A percentile compares a stretch with the other conserved stretches of the same genome.
These are phyloP conservation scores for Agrochola circellaris DNA, from an alignment of 2,888 invertebrate genomes.

Conservation along the genomic window DNA sequence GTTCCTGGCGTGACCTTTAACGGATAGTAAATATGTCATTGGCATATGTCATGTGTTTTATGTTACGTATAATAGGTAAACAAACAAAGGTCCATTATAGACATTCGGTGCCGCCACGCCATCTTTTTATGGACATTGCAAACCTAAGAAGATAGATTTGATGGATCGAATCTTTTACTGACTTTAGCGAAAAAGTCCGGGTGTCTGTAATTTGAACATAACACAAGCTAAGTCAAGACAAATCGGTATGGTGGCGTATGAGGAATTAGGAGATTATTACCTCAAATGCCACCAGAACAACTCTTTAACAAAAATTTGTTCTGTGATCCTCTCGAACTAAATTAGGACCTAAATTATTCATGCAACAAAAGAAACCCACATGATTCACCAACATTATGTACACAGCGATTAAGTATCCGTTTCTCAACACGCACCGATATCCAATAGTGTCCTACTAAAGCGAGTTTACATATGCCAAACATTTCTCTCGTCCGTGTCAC, in stretches of 20 bases:
- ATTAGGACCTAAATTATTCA: conserved; percentile 8
- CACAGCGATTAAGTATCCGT: conserved; percentile 17
- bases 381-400: conserved; percentile 35
- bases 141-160: not conserved
- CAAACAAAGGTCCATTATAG: not conserved
- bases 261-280: not conserved
- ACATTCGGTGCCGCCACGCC: not conserved
- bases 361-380: conserved; percentile 13
- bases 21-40: not conserved
- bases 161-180: not conserved
- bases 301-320: not conserved
- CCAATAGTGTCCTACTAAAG: conserved; percentile 41
- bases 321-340: not conserved
- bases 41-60: not conserved
- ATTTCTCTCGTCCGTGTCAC: conserved; percentile 59
- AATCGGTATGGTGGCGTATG: not conserved
- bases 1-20: not conserved
- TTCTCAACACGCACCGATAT: conserved; percentile 26
- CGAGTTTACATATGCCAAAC: conserved; percentile 29
- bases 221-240: not conserved
- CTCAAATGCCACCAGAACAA: not conserved
- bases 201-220: not conserved
- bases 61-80: not conserved
- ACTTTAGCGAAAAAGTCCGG: not conserved
- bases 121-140: not conserved